Conservation (phyloP, 2,113 vertebrate species). For the Vulpes lagopus region DNA sequence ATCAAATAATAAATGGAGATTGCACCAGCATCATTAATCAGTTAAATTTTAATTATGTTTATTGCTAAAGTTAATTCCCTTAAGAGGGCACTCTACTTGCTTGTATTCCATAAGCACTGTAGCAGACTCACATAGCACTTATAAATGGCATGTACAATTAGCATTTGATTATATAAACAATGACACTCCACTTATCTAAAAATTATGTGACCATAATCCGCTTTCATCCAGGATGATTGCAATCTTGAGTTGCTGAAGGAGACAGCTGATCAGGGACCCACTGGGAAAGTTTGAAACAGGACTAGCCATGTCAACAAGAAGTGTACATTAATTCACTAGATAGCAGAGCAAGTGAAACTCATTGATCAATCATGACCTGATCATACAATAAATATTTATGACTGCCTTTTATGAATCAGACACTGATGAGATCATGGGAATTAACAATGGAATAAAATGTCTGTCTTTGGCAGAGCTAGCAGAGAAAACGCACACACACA, state of each 20-base stretch:
- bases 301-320: not conserved
- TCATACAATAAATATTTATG: not conserved
- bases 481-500: not conserved
- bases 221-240: not conserved
- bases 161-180: not conserved
- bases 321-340: not conserved
- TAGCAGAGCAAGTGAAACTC: not conserved
- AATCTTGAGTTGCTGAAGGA: not conserved
- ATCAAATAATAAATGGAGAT: not conserved
- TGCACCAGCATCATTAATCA: not conserved
- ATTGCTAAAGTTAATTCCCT: not conserved
- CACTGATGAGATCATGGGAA: not conserved
- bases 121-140: not conserved
- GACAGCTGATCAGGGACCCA: not conserved
- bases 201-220: not conserved
- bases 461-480: not conserved
- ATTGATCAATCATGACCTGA: not conserved
- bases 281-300: not conserved
- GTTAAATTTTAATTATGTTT: slow-evolving; percentile 32
- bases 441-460: not conserved
- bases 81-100: not conserved
- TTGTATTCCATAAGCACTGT: not conserved
- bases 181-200: not conserved
- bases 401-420: not conserved
- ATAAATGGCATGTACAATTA: not conserved